These are phyloP conservation scores for Linyphia triangularis DNA, from an alignment of 2,888 invertebrate species.

Conservation along the genomic window DNA sequence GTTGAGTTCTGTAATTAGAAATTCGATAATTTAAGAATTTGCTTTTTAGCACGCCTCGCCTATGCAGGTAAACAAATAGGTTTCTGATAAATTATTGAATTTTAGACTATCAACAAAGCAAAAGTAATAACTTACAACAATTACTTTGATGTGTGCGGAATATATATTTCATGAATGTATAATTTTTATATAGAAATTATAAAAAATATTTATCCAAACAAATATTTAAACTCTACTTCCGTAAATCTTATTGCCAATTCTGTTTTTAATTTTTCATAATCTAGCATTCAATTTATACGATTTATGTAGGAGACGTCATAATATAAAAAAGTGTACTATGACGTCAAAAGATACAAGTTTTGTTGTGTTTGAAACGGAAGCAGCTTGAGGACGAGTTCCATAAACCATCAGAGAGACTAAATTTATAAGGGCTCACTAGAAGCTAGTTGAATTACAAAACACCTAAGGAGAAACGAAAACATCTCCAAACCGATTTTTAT, in stretches of 20 bases:
- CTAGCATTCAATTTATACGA: too few species aligned
- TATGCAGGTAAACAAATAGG: constrained; percentile 4
- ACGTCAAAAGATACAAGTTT: too few species aligned
- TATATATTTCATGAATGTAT: constrained; percentile 38
- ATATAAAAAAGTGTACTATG: too few species aligned
- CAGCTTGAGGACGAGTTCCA: too few species aligned
- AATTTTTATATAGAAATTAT: constrained; percentile 19
- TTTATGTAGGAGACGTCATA: too few species aligned
- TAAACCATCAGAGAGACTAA: too few species aligned
- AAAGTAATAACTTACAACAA: constrained; percentile 33
- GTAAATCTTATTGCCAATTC: constrained; percentile 23
- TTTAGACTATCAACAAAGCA: not conserved
- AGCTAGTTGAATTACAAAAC: too few species aligned
- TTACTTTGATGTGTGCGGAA: not conserved
- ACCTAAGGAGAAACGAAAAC: too few species aligned
- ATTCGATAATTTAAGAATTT: not conserved
- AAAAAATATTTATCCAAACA: constrained; percentile 47
- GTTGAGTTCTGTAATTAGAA: not conserved
- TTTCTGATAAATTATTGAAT: not conserved
- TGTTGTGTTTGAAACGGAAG: too few species aligned
- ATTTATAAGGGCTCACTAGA: too few species aligned
- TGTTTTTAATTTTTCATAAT: too few species aligned
- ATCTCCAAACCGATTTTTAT: too few species aligned
- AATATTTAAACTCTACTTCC: constrained; percentile 58
- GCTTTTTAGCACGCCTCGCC: not conserved